A percentile compares a stretch with the other conserved stretches of the same genome.
These are phyloP conservation scores for Netelia fuscicornis DNA, from an alignment of 2,888 invertebrate species.

Conservation along the genomic window DNA sequence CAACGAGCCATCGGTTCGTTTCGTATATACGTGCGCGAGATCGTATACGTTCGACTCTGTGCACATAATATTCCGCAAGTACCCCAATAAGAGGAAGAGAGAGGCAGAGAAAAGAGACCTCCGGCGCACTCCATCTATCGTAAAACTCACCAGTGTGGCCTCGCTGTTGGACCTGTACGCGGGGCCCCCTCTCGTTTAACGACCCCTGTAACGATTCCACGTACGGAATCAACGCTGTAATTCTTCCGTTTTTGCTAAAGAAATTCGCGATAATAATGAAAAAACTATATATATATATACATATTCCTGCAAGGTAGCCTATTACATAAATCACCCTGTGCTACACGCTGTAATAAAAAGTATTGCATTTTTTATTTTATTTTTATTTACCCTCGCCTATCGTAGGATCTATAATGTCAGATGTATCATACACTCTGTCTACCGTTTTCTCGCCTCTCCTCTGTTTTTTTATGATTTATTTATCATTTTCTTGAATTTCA, in stretches of 20 bases:
- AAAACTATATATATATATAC: conserved; percentile 13
- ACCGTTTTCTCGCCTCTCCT: no score
- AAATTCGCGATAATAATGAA: conserved; percentile 35
- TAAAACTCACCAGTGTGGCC: conserved; percentile 59
- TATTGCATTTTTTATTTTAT: conserved; percentile 10
- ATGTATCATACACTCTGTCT: conserved; percentile 8
- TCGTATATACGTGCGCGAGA: conserved; percentile 31
- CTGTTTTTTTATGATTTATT: background rate
- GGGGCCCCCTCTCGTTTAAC: conserved; percentile 51
- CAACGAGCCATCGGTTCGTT: conserved; percentile 42
- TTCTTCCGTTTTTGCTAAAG: conserved; percentile 53
- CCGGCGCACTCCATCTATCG: conserved; percentile 61
- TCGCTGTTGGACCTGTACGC: conserved; percentile 38
- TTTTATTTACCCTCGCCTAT: background rate
- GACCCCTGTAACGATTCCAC: conserved; percentile 67
- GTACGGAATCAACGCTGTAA: conserved; percentile 65
- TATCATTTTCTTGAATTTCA: conserved; percentile 5
- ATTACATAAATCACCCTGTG: conserved; percentile 55
- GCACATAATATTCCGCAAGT: conserved; percentile 3
- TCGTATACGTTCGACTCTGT: conserved; percentile 26
- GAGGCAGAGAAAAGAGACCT: conserved; percentile 51
- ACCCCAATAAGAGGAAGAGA: conserved; percentile 34
- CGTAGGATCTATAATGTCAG: conserved; percentile 2
- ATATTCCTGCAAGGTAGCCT: conserved; percentile 22
- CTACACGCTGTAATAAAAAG: conserved; percentile 29